Percentiles rank a stretch among this genome's conserved stretches.
phyloP scores from a whole-genome alignment of 2,888 invertebrate species.

The Agelastica alni region DNA sequence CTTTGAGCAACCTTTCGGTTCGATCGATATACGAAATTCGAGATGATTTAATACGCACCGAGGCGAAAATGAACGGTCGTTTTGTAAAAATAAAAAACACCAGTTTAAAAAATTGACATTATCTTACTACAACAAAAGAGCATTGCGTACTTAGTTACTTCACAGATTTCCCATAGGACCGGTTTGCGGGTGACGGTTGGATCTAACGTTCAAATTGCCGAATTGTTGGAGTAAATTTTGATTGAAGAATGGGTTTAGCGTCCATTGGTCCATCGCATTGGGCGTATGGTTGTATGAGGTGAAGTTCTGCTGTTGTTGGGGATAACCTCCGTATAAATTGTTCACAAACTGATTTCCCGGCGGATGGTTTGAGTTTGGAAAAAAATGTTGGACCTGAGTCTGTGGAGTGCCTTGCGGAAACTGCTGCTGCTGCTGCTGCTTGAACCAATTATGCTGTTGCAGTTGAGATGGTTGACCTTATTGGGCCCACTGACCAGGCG shows the following conservation, averaged over 20 bases:
- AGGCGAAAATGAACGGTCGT: too few species aligned
- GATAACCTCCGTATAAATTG: slow-evolving; percentile 21
- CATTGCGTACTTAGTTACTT: slow-evolving; percentile 43
- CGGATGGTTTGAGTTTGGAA: background rate
- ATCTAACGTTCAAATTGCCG: slow-evolving; percentile 56
- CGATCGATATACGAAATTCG: too few species aligned
- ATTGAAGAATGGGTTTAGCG: slow-evolving; percentile 51
- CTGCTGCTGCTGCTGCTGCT: too few species aligned
- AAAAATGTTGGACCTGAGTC: background rate
- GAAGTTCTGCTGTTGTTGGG: slow-evolving; percentile 12
- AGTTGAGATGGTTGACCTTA: slow-evolving; percentile 28
- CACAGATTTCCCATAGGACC: slow-evolving; percentile 49
- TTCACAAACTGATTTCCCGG: background rate
- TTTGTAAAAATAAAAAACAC: too few species aligned
- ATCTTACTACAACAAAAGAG: background rate
- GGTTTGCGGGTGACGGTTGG: slow-evolving; percentile 39
- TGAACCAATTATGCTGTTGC: slow-evolving; percentile 9
- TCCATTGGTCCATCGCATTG: slow-evolving; percentile 5
- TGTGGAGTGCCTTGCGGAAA: background rate
- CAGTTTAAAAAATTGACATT: slow-evolving; percentile 1
- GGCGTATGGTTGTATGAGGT: slow-evolving; percentile 3
- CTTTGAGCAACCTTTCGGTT: too few species aligned
- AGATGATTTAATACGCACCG: too few species aligned
- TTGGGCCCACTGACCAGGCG: slow-evolving; percentile 29
- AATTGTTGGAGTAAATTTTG: slow-evolving; percentile 59